Evolutionary conservation across 2,888 invertebrate species (phyloP).

Genomic region (Leptinotarsa haldemani): DNA sequence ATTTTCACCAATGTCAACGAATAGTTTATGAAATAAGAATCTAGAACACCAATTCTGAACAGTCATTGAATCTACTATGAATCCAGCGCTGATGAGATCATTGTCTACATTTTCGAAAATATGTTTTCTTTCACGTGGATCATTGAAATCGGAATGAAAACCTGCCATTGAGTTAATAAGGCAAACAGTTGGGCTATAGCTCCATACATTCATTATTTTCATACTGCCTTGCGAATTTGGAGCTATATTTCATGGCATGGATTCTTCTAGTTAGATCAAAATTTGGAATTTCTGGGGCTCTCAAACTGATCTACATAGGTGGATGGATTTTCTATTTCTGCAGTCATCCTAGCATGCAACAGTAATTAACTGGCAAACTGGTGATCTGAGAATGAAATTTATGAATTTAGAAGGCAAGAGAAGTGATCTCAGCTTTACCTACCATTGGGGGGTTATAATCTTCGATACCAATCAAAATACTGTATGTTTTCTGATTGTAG

Average conservation of each 20-base stretch:
- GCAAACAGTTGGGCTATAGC: not conserved
- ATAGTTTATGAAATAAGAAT: constrained; percentile 29
- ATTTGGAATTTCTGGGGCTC: not conserved
- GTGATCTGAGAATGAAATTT: not conserved
- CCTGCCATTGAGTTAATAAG: constrained; percentile 9
- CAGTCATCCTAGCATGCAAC: not conserved
- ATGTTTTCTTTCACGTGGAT: constrained; percentile 2
- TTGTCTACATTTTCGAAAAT: constrained; percentile 6
- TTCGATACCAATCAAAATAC: not conserved
- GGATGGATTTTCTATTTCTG: not conserved
- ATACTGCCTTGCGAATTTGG: not conserved
- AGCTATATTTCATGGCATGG: not conserved
- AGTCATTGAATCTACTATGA: constrained; percentile 24
- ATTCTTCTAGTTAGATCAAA: not conserved
- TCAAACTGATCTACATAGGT: not conserved
- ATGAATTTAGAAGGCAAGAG: not conserved
- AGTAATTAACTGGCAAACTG: constrained; percentile 10
- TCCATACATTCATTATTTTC: not conserved
- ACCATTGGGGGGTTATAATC: not conserved
- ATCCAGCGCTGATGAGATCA: constrained; percentile 6
- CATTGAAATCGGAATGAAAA: constrained; percentile 5
- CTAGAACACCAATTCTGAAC: constrained; percentile 24
- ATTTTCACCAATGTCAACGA: constrained; percentile 26
- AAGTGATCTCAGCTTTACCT: not conserved
- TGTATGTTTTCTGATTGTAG: not conserved